Conservation (phyloP, 2,113 vertebrate genomes). For the Engraulis encrasicolus region DNA sequence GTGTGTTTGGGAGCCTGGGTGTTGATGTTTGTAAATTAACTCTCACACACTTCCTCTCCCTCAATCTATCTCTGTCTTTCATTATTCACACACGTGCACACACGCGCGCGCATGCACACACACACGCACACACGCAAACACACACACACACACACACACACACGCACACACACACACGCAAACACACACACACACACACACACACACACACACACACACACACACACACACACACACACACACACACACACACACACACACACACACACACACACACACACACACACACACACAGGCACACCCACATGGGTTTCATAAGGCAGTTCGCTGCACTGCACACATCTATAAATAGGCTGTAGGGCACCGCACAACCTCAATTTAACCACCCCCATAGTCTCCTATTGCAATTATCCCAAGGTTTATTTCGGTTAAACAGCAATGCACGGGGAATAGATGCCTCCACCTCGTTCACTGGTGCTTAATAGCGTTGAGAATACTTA, state of each 20-base stretch:
- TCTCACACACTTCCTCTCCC: slow-evolving; percentile 13
- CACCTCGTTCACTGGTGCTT: slow-evolving; percentile 67
- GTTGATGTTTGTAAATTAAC: not conserved
- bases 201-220: slow-evolving; percentile 39
- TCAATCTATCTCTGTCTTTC: not conserved
- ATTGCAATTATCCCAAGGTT: slow-evolving; percentile 79
- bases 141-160: slow-evolving; percentile 65
- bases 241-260: slow-evolving; percentile 54
- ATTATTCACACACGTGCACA: too few relatives aligned
- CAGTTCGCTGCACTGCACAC: slow-evolving; percentile 72
- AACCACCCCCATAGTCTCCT: slow-evolving; percentile 73
- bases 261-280: slow-evolving; percentile 57
- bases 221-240: slow-evolving; percentile 44
- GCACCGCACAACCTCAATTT: slow-evolving; percentile 77
- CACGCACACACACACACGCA: slow-evolving; percentile 38
- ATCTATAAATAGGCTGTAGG: slow-evolving; percentile 80
- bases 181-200: slow-evolving; percentile 64
- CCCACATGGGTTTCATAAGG: slow-evolving; percentile 69
- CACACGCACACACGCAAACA: slow-evolving; percentile 34
- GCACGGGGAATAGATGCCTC: slow-evolving; percentile 72
- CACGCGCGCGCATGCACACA: slow-evolving; percentile 61
- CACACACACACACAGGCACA: slow-evolving; percentile 41
- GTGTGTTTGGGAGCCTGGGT: not conserved
- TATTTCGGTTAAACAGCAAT: slow-evolving; percentile 78
- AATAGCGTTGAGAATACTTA: slow-evolving; percentile 70